These are phyloP conservation scores for Eristalinus aeneus DNA, from an alignment of 2,888 invertebrate genomes.

Conservation along the genomic window DNA sequence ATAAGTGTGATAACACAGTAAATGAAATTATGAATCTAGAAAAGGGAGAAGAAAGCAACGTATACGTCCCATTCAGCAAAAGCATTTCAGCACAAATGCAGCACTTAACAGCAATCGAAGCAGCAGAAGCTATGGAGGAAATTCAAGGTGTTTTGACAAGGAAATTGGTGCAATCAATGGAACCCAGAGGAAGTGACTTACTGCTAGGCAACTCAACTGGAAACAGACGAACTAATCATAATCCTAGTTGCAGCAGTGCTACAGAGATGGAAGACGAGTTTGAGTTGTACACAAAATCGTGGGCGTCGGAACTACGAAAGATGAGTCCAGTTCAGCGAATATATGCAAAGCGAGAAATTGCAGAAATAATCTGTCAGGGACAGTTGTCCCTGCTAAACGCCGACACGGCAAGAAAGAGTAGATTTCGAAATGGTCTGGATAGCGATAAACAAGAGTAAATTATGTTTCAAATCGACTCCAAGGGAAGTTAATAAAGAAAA, in stretches of 20 bases:
- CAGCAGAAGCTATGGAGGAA: conserved; percentile 16
- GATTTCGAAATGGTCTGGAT: neutral
- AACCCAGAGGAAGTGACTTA: neutral
- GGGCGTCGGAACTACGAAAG: conserved; percentile 62
- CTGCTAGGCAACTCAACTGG: too few relatives aligned
- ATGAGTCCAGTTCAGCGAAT: conserved; percentile 63
- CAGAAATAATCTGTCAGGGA: conserved; percentile 64
- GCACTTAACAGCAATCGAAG: conserved; percentile 7
- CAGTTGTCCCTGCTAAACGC: conserved; percentile 53
- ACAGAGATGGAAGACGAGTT: conserved; percentile 41
- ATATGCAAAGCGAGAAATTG: conserved; percentile 65
- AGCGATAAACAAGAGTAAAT: too few relatives aligned
- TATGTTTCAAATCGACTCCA: too few relatives aligned
- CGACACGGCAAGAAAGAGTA: conserved; percentile 12
- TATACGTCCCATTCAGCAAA: conserved; percentile 4
- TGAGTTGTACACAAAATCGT: conserved; percentile 58
- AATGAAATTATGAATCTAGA: neutral
- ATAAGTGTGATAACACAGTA: neutral
- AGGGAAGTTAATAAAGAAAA: too few relatives aligned
- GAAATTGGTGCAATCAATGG: conserved; percentile 11
- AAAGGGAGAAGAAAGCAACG: conserved; percentile 2
- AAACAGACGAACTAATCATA: neutral
- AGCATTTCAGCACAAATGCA: conserved; percentile 11
- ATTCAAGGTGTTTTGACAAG: neutral
- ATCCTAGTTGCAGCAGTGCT: neutral